Base-by-base conservation (phyloP, 2,888 invertebrate species). In the Temnothorax rugatulus region DNA sequence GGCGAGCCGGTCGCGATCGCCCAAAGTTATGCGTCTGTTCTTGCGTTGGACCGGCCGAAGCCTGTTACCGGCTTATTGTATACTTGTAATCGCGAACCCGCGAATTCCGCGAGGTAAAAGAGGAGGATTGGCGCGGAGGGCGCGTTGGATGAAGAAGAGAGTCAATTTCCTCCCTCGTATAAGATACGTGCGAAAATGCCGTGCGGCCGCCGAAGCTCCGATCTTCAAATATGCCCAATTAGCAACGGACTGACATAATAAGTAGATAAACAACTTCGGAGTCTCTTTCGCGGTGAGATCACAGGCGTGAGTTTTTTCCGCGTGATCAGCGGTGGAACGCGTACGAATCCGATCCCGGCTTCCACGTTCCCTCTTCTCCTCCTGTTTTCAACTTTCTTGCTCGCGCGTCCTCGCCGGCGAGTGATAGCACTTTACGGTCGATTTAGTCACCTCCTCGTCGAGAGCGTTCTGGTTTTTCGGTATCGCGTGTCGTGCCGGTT, bases 201-300 rank as follows among this genome's bases (percentile, higher is more conserved):
- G 54, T 29, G 29, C 69, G 77, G 25, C 86, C 90, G 83, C 73
- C 82, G 68, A 74, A 82, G 82, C 57, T 77, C 84, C 85, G 88
- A 90, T 90, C 91, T 88, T 90, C 92, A 91, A 93, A 94, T 93
- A 94, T 92, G 92, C 91, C 94, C 94, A 94, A 94, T 94, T 94
- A 94, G 93, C 93, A 89, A 71, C 90, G 79, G 84, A 83, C 91
- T 93, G 94, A 94, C 93, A 93, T 94, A 94, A 94, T 94, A 94
- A 94, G 94, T 93, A 93, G 93, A 94, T 93, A 93, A 94, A 94
- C 92, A 94, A 93, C 91, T 91, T 44, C 25, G 41, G 54, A 13
- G 41, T 89, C 88, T 87, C 88, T 87, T 90, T 84, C 87, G 89
- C 93, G 93, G 93, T 93, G 89, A 93, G 94, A 93, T 93, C 93